These are phyloP conservation scores for Callopanchax toddi DNA, from an alignment of 2,113 vertebrate species.

Conservation along the genomic window DNA sequence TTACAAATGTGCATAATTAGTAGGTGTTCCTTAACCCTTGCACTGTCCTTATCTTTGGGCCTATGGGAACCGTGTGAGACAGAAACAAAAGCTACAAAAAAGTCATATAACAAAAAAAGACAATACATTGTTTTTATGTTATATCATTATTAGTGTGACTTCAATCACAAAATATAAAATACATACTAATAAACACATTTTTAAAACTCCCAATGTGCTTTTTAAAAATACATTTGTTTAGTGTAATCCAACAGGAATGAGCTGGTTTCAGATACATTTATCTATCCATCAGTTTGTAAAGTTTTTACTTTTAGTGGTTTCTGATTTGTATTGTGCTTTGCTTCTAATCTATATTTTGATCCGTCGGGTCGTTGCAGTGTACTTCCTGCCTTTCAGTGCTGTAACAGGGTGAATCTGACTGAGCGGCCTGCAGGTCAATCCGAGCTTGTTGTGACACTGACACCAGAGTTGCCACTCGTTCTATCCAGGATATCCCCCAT, in stretches of 20 bases:
- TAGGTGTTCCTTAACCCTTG: too few relatives aligned
- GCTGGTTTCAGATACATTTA: too few relatives aligned
- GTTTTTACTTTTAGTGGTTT: not conserved
- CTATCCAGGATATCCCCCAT: conserved; percentile 76
- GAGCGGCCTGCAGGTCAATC: conserved; percentile 51
- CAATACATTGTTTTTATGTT: too few relatives aligned
- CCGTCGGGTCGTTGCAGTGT: not conserved
- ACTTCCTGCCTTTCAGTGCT: conserved; percentile 37
- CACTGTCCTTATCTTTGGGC: too few relatives aligned
- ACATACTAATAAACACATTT: not conserved
- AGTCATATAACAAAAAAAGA: too few relatives aligned
- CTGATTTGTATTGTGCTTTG: not conserved
- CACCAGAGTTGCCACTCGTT: conserved; percentile 63
- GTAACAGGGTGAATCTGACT: conserved; percentile 42
- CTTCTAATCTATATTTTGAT: not conserved
- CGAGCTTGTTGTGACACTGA: conserved; percentile 66
- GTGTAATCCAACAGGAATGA: not conserved
- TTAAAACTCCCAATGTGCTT: too few relatives aligned
- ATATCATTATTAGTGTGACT: not conserved
- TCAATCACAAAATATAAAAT: not conserved
- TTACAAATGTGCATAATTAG: too few relatives aligned
- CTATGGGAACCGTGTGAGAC: too few relatives aligned
- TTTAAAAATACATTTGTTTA: too few relatives aligned
- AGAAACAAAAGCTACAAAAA: too few relatives aligned
- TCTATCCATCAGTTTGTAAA: too few relatives aligned